Percentiles rank a stretch among this genome's conserved stretches.
These are phyloP conservation scores for Rhingia rostrata DNA, from an alignment of 2,888 invertebrate genomes.

Conservation along the genomic window DNA sequence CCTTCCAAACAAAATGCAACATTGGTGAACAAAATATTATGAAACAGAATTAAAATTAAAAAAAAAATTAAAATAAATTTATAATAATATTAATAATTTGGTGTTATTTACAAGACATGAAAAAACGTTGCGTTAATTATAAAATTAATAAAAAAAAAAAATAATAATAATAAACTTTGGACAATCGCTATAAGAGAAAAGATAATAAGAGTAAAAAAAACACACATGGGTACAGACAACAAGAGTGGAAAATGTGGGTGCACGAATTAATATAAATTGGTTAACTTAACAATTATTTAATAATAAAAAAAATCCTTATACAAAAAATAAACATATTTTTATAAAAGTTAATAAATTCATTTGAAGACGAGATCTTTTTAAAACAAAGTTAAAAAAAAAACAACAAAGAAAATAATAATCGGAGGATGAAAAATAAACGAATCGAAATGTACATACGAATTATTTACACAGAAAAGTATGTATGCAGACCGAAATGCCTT, in stretches of 20 bases:
- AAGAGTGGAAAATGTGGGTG: slow-evolving; percentile 57
- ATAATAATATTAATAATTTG: slow-evolving; percentile 49
- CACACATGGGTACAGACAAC: slow-evolving; percentile 59
- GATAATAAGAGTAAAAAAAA: slow-evolving; percentile 15
- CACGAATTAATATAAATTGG: slow-evolving; percentile 22
- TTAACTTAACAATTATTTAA: slow-evolving; percentile 39
- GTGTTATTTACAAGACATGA: slow-evolving; percentile 68
- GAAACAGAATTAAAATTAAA: slow-evolving; percentile 29
- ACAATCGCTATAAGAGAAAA: slow-evolving; percentile 68
- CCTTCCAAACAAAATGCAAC: slow-evolving; percentile 27
- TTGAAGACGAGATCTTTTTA: slow-evolving; percentile 62
- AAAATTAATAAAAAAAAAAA: slow-evolving; percentile 51
- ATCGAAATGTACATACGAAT: slow-evolving; percentile 24
- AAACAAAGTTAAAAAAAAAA: slow-evolving; percentile 16
- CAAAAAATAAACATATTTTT: slow-evolving; percentile 18
- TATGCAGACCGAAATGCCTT: slow-evolving; percentile 9
- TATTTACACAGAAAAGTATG: slow-evolving; percentile 45
- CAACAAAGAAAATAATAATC: slow-evolving; percentile 11
- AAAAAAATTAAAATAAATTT: slow-evolving; percentile 19
- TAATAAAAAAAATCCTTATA: slow-evolving; percentile 19
- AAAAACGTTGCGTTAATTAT: slow-evolving; percentile 53
- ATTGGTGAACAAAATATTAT: slow-evolving; percentile 14
- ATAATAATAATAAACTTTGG: slow-evolving; percentile 68
- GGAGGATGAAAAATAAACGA: neutral
- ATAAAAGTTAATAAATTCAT: slow-evolving; percentile 42